A percentile compares a stretch with the other conserved stretches of the same genome.
phyloP scores from a whole-genome alignment of 1,140 invertebrate genomes.

The Micrasema longulum region DNA sequence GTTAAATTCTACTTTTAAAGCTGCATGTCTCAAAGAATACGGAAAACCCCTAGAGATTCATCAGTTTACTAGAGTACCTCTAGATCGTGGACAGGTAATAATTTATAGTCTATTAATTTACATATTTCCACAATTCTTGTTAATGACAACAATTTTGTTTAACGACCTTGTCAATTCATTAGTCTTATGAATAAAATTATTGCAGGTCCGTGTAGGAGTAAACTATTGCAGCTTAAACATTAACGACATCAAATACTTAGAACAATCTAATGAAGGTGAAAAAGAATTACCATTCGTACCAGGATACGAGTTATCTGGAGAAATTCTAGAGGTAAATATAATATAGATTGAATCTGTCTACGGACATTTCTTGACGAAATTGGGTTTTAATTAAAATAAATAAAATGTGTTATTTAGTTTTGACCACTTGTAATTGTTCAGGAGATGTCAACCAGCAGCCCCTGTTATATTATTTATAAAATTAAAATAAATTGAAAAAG shows the following conservation, averaged over 20 bases:
- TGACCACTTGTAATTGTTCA: no score
- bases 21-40: slow-evolving; percentile 64
- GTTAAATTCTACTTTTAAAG: slow-evolving; percentile 57
- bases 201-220: slow-evolving; percentile 62
- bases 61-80: slow-evolving; percentile 53
- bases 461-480: no score
- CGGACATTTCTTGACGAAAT: no score
- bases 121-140: no score
- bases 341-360: no score
- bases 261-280: slow-evolving; percentile 24
- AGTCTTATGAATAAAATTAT: not conserved
- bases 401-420: no score
- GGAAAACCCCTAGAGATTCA: slow-evolving; percentile 62
- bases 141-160: no score
- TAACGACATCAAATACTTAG: slow-evolving; percentile 62
- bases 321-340: slow-evolving; percentile 60
- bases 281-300: slow-evolving; percentile 66
- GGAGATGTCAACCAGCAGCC: no score
- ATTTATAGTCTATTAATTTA: not conserved
- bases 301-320: slow-evolving; percentile 69
- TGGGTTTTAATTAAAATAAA: no score
- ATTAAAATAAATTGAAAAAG: no score
- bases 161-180: no score
- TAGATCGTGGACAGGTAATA: slow-evolving; percentile 58
- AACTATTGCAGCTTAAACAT: slow-evolving; percentile 71